These are phyloP conservation scores for human DNA, from an alignment of 2,113 vertebrate species.

Conservation along the genomic window DNA sequence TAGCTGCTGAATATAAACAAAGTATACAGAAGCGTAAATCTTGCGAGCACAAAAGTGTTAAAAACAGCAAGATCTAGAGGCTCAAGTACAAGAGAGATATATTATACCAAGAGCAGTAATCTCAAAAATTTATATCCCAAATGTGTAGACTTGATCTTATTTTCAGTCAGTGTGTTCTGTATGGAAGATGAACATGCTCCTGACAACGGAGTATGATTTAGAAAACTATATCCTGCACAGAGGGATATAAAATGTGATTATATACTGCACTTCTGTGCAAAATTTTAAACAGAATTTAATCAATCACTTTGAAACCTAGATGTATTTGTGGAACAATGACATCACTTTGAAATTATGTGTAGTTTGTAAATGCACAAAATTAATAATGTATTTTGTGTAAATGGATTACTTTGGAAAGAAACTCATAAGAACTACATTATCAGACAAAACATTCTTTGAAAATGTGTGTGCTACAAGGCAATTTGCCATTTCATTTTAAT, in stretches of 20 bases:
- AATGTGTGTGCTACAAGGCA: background rate
- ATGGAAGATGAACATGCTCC: constrained; percentile 37
- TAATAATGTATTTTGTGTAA: constrained; percentile 58
- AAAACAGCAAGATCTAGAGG: constrained; percentile 65
- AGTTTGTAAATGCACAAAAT: constrained; percentile 59
- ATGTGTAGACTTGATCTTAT: constrained; percentile 45
- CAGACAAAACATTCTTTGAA: constrained; percentile 39
- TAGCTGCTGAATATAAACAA: constrained; percentile 51
- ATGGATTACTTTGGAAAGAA: constrained; percentile 44
- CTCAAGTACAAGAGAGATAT: constrained; percentile 59
- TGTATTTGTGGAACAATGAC: constrained; percentile 3
- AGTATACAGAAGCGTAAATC: constrained; percentile 49
- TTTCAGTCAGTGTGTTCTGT: constrained; percentile 50
- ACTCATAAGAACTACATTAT: constrained; percentile 39
- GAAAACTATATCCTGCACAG: constrained; percentile 45
- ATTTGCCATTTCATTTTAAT: constrained; percentile 44
- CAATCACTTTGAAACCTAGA: constrained; percentile 51
- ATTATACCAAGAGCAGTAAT: constrained; percentile 43
- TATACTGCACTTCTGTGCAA: background rate
- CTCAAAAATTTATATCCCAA: constrained; percentile 65
- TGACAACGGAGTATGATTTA: constrained; percentile 62
- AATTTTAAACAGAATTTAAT: constrained; percentile 61
- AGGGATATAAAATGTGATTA: constrained; percentile 54
- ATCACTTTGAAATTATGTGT: constrained; percentile 11
- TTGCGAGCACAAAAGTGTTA: constrained; percentile 44